A percentile compares a stretch with the other conserved stretches of the same genome.
phyloP scores from a whole-genome alignment of 2,797 vertebrate species.

The Cyprinodon diabolis region DNA sequence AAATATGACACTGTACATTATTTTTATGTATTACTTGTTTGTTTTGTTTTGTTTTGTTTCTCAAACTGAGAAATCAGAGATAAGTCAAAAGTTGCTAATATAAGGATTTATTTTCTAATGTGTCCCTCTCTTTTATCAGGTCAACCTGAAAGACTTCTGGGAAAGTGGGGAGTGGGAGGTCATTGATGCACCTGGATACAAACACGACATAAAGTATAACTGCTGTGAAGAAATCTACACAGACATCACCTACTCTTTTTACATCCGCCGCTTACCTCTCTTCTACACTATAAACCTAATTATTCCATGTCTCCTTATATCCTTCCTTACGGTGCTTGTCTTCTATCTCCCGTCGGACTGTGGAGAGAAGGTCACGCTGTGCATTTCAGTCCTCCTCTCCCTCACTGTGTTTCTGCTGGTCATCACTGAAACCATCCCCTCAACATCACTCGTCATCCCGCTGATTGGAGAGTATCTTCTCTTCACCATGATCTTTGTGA shows the following conservation, averaged over 20 bases:
- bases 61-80: background rate
- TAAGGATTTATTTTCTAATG: background rate
- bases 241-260: slow-evolving; percentile 96
- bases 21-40: background rate
- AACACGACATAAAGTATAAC: slow-evolving; percentile 97
- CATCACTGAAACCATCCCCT: slow-evolving; percentile 95
- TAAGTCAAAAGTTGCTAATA: background rate
- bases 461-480: slow-evolving; percentile 95
- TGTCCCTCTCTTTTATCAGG: slow-evolving; percentile 43
- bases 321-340: slow-evolving; percentile 92
- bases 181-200: slow-evolving; percentile 93
- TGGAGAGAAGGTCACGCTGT: slow-evolving; percentile 95
- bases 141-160: slow-evolving; percentile 94
- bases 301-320: slow-evolving; percentile 94
- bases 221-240: slow-evolving; percentile 97
- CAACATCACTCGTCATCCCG: slow-evolving; percentile 93
- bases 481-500: slow-evolving; percentile 97
- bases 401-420: slow-evolving; percentile 94
- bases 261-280: slow-evolving; percentile 91
- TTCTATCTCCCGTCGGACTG: slow-evolving; percentile 96
- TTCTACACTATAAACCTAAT: slow-evolving; percentile 96
- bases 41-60: background rate
- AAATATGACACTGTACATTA: background rate
- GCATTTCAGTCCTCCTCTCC: slow-evolving; percentile 94
- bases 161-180: slow-evolving; percentile 98